Base-by-base conservation (phyloP, 2,888 invertebrate genomes). In the Micoletzkya japonica region DNA sequence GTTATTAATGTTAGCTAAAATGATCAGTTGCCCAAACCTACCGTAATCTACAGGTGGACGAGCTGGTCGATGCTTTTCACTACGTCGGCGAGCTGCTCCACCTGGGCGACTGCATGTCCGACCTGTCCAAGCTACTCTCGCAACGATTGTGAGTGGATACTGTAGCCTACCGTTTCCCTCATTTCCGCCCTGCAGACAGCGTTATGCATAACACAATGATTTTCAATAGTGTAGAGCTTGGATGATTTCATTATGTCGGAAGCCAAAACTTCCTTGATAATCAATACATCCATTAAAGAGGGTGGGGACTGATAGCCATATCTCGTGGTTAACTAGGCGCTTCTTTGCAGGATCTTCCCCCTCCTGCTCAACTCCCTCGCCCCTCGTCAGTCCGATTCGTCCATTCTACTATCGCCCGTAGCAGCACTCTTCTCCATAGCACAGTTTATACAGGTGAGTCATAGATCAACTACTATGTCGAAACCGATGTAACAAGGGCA, bases 31-130 rank as follows among this genome's bases (percentile, higher is more conserved):
- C 20, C 20, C 14, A 44, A n/a, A n/a, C n/a, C 20, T 44, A 44
- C 44, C 44, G 44, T 52, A n/a, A n/a, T n/a, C 30, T 58, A 1
- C n/a, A 75, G 82, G 89, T 98, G 61, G 91, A 94, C 17, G 95
- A 95, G 87, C 88, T 97, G 75, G 95, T 97, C 1, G 79, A 79
- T 61, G 56, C 75, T 28, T 73, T 79, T 32, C 79, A 78, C 57
- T 79, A 79, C 72, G 74, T 77, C 28, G 75, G 74, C 10, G 79
- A 79, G 39, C 50, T 79, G 7, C 52, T 79, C 37, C 74, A 75
- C 1, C 74, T 77, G 57, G 68, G 68, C 4, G 70, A 73, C 20
- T 70, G 77, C 2, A 69, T 78, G 24, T 75, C 75, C 0, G 78
- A 78, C 39, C 58, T 68, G 2, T 37, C 68, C 2, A 4, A 44